phyloP scores from a whole-genome alignment of 2,113 vertebrate genomes.

The Motacilla tschutschensis region DNA sequence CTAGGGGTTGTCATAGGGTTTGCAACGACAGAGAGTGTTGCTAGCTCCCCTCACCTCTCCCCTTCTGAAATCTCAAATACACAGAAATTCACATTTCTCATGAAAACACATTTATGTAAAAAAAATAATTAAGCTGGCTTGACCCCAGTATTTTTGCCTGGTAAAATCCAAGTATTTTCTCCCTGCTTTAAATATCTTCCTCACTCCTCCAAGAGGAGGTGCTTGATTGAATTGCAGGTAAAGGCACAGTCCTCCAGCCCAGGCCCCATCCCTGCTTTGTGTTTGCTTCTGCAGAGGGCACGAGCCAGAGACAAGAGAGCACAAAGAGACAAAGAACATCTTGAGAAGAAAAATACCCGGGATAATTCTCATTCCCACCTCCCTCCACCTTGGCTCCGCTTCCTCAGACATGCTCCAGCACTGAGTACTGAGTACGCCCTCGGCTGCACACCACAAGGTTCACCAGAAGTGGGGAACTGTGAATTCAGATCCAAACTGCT shows the following conservation, averaged over 20 bases:
- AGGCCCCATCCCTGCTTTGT: fast-evolving
- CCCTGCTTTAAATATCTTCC: not conserved
- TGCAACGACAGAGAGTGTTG: fast-evolving
- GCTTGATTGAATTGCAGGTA: not conserved
- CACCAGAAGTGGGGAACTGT: not conserved
- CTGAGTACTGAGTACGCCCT: not conserved
- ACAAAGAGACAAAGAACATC: not conserved
- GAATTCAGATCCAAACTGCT: not conserved
- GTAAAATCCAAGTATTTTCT: not conserved
- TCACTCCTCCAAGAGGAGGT: not conserved
- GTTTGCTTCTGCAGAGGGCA: not conserved
- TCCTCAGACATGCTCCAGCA: not conserved
- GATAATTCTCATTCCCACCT: not conserved
- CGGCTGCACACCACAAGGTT: fast-evolving
- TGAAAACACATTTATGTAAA: not conserved
- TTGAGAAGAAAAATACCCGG: not conserved
- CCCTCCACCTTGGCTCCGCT: not conserved
- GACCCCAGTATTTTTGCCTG: not conserved
- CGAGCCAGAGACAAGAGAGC: not conserved
- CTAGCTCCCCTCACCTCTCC: not conserved
- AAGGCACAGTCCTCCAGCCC: not conserved
- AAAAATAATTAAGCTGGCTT: not conserved
- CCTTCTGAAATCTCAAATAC: not conserved
- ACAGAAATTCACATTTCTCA: not conserved
- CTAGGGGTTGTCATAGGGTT: not conserved